These are phyloP conservation scores for Chrysemys picta DNA, from an alignment of 2,113 vertebrate species.

Conservation along the genomic window DNA sequence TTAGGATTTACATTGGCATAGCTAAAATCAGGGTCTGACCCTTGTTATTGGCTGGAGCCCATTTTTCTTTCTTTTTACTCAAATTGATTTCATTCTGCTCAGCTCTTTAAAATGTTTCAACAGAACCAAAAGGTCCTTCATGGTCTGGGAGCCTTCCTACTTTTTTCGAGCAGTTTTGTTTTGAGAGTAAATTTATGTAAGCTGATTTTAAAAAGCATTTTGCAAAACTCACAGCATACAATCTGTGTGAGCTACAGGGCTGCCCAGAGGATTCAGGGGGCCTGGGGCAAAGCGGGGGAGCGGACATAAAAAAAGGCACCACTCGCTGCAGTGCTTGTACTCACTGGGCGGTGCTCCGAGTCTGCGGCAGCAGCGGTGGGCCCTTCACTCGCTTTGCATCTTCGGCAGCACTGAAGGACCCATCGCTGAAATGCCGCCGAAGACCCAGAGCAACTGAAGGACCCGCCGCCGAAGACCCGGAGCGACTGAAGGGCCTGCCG, in stretches of 20 bases:
- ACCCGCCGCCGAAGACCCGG: no score
- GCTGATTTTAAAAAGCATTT: constrained; percentile 10
- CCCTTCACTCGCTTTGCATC: no score
- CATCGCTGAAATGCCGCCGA: no score
- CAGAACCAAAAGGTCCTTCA: not conserved
- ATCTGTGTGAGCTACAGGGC: not conserved
- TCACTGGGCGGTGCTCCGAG: no score
- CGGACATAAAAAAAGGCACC: no score
- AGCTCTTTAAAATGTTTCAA: not conserved
- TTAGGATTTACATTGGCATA: not conserved
- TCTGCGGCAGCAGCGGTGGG: no score
- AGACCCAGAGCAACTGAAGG: no score
- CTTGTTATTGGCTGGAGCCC: not conserved
- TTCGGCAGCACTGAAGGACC: no score
- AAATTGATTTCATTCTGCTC: not conserved
- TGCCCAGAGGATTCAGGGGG: no score
- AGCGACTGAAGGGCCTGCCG: no score
- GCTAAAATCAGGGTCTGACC: not conserved
- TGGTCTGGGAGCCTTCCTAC: constrained; percentile 12
- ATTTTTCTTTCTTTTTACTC: not conserved
- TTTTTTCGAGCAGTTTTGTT: constrained; percentile 10
- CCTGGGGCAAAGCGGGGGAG: no score
- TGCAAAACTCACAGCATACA: not conserved
- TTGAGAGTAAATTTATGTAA: constrained; percentile 19
- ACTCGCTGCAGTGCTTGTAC: no score